Base-by-base conservation (phyloP, 2,113 vertebrate species). In the Philantomba maxwellii region DNA sequence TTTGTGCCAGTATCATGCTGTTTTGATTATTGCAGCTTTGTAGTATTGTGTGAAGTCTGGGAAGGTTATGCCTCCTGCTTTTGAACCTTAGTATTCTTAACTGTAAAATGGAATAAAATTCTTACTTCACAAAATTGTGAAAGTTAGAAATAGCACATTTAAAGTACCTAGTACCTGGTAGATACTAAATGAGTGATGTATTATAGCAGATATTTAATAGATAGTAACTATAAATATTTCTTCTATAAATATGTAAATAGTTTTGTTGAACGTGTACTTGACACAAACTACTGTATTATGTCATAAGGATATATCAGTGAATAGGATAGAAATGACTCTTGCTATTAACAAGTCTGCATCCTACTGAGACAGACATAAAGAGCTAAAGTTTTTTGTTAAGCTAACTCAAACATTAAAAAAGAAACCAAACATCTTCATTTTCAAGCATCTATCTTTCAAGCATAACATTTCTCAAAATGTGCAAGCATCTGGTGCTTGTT, bases 381-480 rank as follows among this genome's bases (percentile, higher is more conserved):
- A 55, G 51, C 51, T 82, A n/a, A 26, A 51, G 23, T 16, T 82
- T 82, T 39, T 81, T n/a, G 47, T 81, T 81, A 77, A 62, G 33
- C 83, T 88, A 30, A 86, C 84, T 81, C 23, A 93, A 89, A 80
- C n/a, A 77, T 43, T 49, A 43, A 57, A 51, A 53, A 39, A 55
- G 80, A 93, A 95, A 57, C 39, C 47, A 77, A 85, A 64, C 15
- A 92, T 55, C 7, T 75, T 80, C 19, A 92, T 43, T 6, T 75
- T 75, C 51, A 78, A 70, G 43, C 39, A 80, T 77, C 64, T 70
- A 23, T 70, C 64, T 6, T 75, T 80, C 51, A 82, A 70, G 36
- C n/a, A 60, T 85, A 73, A 23, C 60, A 88, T 77, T 90, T 96
- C 55, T 97, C 81, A 75, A 96, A 95, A 88, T 91, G 45, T 33